Conservation (phyloP, 2,888 invertebrate species). For the Megaustenia siamemsis region DNA sequence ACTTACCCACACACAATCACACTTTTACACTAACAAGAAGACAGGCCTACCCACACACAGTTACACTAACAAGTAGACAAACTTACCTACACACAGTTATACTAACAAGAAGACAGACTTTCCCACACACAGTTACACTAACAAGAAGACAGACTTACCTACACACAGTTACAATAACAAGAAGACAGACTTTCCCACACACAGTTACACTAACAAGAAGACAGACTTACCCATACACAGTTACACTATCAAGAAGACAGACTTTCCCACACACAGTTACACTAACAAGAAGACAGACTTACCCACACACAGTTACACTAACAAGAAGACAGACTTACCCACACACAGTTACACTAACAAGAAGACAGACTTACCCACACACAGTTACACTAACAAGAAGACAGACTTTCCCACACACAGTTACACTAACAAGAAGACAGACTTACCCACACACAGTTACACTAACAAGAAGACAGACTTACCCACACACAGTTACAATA, state of each 20-base stretch:
- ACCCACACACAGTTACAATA: no score
- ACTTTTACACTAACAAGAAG: background rate
- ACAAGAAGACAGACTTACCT: background rate
- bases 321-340: background rate
- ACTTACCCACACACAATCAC: background rate
- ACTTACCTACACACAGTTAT: no score
- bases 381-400: no score
- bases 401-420: no score
- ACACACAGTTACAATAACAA: background rate
- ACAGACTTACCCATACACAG: no score
- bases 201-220: no score
- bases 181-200: background rate
- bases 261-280: background rate
- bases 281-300: no score
- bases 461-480: no score
- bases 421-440: no score
- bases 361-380: no score
- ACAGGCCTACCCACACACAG: background rate
- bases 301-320: background rate
- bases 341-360: no score
- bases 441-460: no score
- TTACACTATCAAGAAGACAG: background rate
- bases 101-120: background rate
- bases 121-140: background rate
- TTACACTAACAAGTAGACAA: background rate